Base-by-base conservation (phyloP, 2,888 invertebrate species). In the Diarsia brunnea region DNA sequence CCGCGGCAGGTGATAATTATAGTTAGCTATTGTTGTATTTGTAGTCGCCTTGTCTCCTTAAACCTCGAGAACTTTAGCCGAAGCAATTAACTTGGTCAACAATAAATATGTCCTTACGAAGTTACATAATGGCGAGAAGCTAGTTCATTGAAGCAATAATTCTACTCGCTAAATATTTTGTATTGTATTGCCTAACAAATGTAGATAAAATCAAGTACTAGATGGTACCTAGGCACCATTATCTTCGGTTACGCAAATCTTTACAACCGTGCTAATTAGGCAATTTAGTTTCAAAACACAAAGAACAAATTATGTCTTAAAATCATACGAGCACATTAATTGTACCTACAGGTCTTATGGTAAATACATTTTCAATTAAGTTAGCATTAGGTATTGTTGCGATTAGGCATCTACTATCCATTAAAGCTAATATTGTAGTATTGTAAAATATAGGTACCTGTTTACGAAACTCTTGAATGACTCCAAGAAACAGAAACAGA, bases 221-320 rank as follows among this genome's bases (percentile, higher is more conserved):
- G 69, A 85, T 84, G 74, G 83, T 24, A 69, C 47, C 60, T 66
- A 67, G 69, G 75, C 77, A 70, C 49, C n/a, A 86, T 88, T 87
- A 87, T 73, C 88, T 84, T 81, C n/a, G 79, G 80, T 89, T 87
- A 89, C 87, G 89, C 84, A 90, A 89, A 86, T 69, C 83, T 91
- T 90, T 88, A 90, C 85, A 84, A 84, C 72, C 60, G 67, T 81
- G 89, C 89, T 91, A 92, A 92, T 91, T 89, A 89, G 81, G 73
- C 89, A 88, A 90, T 89, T 89, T 85, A 82, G 82, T 84, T 84
- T 83, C 81, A 81, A 75, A 80, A 77, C 81, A 66, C 73, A 81
- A 78, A 81, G 82, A 69, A 79, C 73, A 64, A 81, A 84, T 84
- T 63, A 75, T 77, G 74, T 75, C 63, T 43, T 73, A 63, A 78